Evolutionary conservation across 2,888 invertebrate genomes (phyloP).

Genomic region (Erebia epiphron): DNA sequence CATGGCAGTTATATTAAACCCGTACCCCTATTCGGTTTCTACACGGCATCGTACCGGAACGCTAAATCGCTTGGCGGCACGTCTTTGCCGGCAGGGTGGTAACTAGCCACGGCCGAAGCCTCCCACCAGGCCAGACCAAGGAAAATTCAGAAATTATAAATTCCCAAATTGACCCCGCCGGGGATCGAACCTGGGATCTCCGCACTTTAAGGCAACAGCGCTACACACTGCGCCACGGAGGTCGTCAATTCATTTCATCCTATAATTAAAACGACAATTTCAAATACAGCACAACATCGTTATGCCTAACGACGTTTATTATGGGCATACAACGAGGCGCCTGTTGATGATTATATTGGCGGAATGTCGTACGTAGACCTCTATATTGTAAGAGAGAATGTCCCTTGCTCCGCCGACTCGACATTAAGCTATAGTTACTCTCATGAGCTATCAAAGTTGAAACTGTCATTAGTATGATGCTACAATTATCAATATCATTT

Average conservation of each 20-base stretch:
- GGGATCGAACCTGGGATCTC: too few species aligned
- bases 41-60: too few species aligned
- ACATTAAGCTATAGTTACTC: not conserved
- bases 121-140: too few species aligned
- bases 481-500: constrained; percentile 12
- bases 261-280: constrained; percentile 37
- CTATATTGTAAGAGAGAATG: constrained; percentile 31
- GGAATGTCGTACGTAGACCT: constrained; percentile 38
- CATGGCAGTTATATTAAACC: too few species aligned
- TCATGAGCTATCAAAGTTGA: constrained; percentile 8
- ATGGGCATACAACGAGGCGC: constrained; percentile 39
- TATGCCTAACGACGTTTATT: constrained; percentile 43
- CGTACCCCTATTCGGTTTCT: too few species aligned
- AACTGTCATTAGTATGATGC: constrained; percentile 24
- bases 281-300: constrained; percentile 40
- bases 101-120: too few species aligned
- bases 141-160: too few species aligned
- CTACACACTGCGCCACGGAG: too few species aligned
- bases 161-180: too few species aligned
- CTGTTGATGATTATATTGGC: constrained; percentile 39
- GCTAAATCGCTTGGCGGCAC: too few species aligned
- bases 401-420: constrained; percentile 14
- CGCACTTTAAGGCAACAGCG: too few species aligned
- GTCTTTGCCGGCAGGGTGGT: too few species aligned
- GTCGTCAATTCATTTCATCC: constrained; percentile 20